A percentile compares a stretch with the other conserved stretches of the same genome.
Evolutionary conservation across 2,888 invertebrate genomes (phyloP).

Genomic region (Nineta flava): DNA sequence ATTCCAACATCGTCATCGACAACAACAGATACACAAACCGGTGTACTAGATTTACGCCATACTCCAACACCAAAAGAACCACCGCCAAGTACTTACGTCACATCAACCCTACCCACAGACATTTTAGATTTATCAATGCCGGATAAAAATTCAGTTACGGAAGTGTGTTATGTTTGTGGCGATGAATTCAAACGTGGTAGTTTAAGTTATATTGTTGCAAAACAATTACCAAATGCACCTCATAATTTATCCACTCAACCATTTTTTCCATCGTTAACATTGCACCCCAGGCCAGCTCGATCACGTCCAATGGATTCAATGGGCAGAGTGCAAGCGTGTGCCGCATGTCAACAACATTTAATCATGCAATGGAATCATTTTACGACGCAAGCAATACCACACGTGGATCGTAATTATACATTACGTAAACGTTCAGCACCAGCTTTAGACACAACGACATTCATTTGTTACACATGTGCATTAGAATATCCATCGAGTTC

Average conservation of each 20-base stretch:
- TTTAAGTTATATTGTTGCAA: slow-evolving; percentile 49
- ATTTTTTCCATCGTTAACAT: slow-evolving; percentile 59
- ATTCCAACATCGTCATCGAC: slow-evolving; percentile 15
- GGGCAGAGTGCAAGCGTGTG: slow-evolving; percentile 64
- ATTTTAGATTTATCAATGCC: slow-evolving; percentile 84
- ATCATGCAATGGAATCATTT: slow-evolving; percentile 75
- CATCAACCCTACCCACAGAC: slow-evolving; percentile 50
- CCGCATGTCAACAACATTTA: slow-evolving; percentile 70
- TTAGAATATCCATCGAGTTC: slow-evolving; percentile 64
- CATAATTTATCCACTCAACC: slow-evolving; percentile 26
- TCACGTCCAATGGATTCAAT: slow-evolving; percentile 74
- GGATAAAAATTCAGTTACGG: slow-evolving; percentile 78
- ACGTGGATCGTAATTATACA: slow-evolving; percentile 64
- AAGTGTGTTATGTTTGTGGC: slow-evolving; percentile 82
- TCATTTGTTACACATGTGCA: slow-evolving; percentile 84
- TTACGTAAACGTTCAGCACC: slow-evolving; percentile 60
- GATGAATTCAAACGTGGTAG: slow-evolving; percentile 75
- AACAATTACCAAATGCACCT: slow-evolving; percentile 31
- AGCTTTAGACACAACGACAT: slow-evolving; percentile 47
- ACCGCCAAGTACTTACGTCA: background rate
- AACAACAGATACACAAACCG: slow-evolving; percentile 7
- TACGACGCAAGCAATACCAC: slow-evolving; percentile 43
- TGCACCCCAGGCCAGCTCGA: slow-evolving; percentile 71
- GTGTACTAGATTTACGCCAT: slow-evolving; percentile 38
- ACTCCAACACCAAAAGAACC: slow-evolving; percentile 25